Conservation (phyloP, 2,888 invertebrate genomes). For the Drosophila tripunctata region DNA sequence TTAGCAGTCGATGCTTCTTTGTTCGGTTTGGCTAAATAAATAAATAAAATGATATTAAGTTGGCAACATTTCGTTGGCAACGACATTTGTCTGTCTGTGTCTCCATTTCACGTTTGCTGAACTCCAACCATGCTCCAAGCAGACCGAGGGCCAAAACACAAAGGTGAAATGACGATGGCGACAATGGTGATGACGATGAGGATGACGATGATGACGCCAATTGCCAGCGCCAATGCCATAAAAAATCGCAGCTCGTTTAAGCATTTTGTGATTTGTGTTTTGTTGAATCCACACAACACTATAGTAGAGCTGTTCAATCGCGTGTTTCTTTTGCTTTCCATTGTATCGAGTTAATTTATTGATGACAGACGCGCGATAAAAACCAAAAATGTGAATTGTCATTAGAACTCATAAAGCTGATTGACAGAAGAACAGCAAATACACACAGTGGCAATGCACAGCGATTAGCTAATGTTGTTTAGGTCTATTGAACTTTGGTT, state of each 20-base stretch:
- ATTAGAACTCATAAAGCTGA: slow-evolving; percentile 81
- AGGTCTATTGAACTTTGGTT: slow-evolving; percentile 48
- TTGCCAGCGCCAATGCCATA: slow-evolving; percentile 60
- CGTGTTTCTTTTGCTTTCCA: slow-evolving; percentile 62
- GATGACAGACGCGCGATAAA: slow-evolving; percentile 82
- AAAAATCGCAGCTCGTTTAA: slow-evolving; percentile 79
- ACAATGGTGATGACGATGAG: slow-evolving; percentile 27
- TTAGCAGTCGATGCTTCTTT: slow-evolving; percentile 17
- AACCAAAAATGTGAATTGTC: slow-evolving; percentile 78
- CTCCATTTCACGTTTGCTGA: slow-evolving; percentile 45
- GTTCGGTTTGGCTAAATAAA: slow-evolving; percentile 60
- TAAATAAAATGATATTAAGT: slow-evolving; percentile 75
- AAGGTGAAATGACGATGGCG: slow-evolving; percentile 71
- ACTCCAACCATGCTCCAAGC: neutral
- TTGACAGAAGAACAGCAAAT: slow-evolving; percentile 51
- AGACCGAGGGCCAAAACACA: slow-evolving; percentile 49
- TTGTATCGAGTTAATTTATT: slow-evolving; percentile 82
- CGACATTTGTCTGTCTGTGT: slow-evolving; percentile 55
- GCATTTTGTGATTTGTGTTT: slow-evolving; percentile 69
- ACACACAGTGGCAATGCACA: slow-evolving; percentile 20
- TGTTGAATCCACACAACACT: too few relatives aligned
- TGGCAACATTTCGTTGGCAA: slow-evolving; percentile 56
- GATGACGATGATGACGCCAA: slow-evolving; percentile 47
- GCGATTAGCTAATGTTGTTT: slow-evolving; percentile 34
- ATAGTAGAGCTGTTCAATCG: slow-evolving; percentile 65